These are phyloP conservation scores for Macquaria ambigua DNA, from an alignment of 2,113 vertebrate genomes.

Conservation along the genomic window DNA sequence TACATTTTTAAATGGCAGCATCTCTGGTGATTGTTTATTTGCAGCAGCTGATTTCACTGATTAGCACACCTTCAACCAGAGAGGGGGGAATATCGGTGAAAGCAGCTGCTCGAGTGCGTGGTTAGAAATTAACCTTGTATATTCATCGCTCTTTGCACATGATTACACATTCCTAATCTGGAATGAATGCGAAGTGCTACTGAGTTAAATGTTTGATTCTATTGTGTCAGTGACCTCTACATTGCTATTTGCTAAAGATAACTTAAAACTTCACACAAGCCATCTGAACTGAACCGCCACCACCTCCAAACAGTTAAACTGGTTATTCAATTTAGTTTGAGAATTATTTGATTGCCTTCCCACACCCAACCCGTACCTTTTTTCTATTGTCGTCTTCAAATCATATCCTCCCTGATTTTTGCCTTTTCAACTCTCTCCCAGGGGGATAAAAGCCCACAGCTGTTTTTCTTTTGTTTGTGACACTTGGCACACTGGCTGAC, in stretches of 20 bases:
- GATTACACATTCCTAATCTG: neutral
- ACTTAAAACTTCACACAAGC: slow-evolving; percentile 1
- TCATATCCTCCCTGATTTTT: slow-evolving; percentile 33
- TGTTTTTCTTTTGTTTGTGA: slow-evolving; percentile 66
- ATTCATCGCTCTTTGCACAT: neutral
- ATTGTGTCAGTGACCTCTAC: slow-evolving; percentile 8
- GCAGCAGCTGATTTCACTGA: slow-evolving; percentile 7
- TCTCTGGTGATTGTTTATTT: slow-evolving; percentile 1
- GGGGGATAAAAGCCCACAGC: slow-evolving; percentile 48
- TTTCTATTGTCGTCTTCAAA: slow-evolving; percentile 39
- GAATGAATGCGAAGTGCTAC: neutral
- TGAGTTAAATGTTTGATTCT: neutral
- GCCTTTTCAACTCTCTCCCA: slow-evolving; percentile 35
- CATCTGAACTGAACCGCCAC: slow-evolving; percentile 4
- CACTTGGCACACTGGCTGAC: slow-evolving; percentile 79
- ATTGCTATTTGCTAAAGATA: slow-evolving; percentile 1
- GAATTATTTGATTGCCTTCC: slow-evolving; percentile 32
- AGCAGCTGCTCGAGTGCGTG: neutral
- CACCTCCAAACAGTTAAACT: slow-evolving; percentile 32
- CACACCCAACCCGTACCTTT: slow-evolving; percentile 37
- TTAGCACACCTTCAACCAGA: neutral
- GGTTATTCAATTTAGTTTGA: slow-evolving; percentile 29
- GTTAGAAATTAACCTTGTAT: neutral
- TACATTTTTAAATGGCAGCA: neutral
- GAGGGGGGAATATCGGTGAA: neutral